A percentile compares a stretch with the other conserved stretches of the same genome.
Conservation (phyloP, 2,113 vertebrate genomes). For the Halcyon malimbica region DNA sequence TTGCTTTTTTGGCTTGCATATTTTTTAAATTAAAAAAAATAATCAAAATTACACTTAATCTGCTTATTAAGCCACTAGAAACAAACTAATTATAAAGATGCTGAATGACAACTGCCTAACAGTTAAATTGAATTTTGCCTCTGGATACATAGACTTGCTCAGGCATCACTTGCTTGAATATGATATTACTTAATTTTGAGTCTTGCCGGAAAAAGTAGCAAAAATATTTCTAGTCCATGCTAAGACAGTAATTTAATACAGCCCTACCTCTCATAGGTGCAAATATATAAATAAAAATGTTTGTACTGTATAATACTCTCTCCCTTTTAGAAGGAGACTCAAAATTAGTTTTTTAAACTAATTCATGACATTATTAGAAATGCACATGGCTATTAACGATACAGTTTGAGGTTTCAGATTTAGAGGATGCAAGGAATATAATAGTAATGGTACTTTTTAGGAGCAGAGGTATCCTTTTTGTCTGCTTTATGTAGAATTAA, state of each 20-base stretch:
- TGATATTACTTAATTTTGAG: conserved; percentile 33
- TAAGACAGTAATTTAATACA: conserved; percentile 28
- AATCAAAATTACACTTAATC: neutral
- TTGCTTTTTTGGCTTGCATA: neutral
- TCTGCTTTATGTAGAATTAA: conserved; percentile 18
- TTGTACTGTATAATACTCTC: neutral
- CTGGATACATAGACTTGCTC: conserved; percentile 17
- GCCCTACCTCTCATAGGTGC: neutral
- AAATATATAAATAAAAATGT: neutral
- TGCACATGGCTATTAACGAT: neutral
- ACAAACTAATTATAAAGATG: conserved; percentile 48
- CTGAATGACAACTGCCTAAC: conserved; percentile 43
- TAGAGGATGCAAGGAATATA: neutral
- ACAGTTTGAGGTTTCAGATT: conserved; percentile 12
- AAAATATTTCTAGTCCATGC: conserved; percentile 33
- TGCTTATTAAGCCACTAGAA: conserved; percentile 36
- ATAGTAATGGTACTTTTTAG: conserved; percentile 3
- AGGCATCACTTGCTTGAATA: conserved; percentile 44
- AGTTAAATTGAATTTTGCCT: conserved; percentile 45
- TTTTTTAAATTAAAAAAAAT: neutral
- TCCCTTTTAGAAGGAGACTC: neutral
- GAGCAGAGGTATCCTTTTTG: neutral
- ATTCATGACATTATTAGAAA: neutral
- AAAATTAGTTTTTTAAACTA: neutral
- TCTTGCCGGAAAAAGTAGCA: neutral